These are phyloP conservation scores for Euglossa dilemma DNA, from an alignment of 1,140 invertebrate species.

Conservation along the genomic window DNA sequence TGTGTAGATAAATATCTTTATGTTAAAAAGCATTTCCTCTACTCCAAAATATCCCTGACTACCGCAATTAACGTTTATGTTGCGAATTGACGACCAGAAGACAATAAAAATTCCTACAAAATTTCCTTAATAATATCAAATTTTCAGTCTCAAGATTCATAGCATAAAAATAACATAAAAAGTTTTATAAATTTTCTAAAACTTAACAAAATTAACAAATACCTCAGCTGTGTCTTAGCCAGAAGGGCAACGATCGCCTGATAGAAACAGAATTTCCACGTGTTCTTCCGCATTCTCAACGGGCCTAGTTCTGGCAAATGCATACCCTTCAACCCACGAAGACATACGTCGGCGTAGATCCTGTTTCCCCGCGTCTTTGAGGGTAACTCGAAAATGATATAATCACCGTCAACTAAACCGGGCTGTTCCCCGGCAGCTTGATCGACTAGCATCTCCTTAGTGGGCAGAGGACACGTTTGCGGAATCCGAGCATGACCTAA, in stretches of 20 bases:
- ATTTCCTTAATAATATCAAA: background rate
- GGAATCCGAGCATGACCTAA: constrained; percentile 72
- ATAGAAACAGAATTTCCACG: constrained; percentile 78
- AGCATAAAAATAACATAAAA: background rate
- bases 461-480: background rate
- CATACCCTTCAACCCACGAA: constrained; percentile 74
- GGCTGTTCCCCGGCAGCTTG: constrained; percentile 63
- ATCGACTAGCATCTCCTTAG: constrained; percentile 55
- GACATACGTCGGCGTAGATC: constrained; percentile 68
- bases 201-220: background rate
- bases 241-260: constrained; percentile 74
- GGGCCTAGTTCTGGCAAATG: constrained; percentile 67
- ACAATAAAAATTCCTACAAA: background rate
- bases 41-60: background rate
- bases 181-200: background rate
- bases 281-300: constrained; percentile 62
- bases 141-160: background rate
- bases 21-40: background rate
- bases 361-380: constrained; percentile 39
- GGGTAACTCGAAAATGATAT: constrained; percentile 62
- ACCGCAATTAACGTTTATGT: background rate
- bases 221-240: constrained; percentile 77
- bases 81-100: background rate
- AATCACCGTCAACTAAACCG: constrained; percentile 75
- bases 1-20: too few relatives aligned